These are phyloP conservation scores for Piscicola geometra DNA, from an alignment of 2,888 invertebrate genomes.

Conservation along the genomic window DNA sequence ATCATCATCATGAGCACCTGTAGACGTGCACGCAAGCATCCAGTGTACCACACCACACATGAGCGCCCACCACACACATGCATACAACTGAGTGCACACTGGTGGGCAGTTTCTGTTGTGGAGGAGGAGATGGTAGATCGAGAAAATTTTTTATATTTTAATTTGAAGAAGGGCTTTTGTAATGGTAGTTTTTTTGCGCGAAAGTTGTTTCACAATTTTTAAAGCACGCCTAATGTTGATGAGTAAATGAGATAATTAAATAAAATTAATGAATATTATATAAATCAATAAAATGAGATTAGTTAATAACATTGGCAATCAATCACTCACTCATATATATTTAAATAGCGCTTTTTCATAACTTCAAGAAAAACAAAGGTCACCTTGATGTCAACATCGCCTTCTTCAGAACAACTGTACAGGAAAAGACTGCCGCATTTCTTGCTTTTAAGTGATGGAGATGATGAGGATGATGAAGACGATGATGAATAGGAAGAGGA, in stretches of 20 bases:
- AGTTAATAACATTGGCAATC: no score
- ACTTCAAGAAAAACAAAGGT: no score
- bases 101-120: conserved; percentile 6
- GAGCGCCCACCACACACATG: conserved; percentile 16
- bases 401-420: background rate
- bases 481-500: background rate
- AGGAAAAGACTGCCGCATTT: background rate
- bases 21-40: background rate
- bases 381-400: background rate
- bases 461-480: background rate
- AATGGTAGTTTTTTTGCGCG: no score
- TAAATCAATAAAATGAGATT: no score
- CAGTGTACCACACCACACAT: conserved; percentile 22
- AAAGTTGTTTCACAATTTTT: no score
- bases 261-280: background rate
- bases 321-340: no score
- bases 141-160: no score
- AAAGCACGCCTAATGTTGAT: no score
- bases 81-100: background rate
- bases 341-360: no score
- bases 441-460: background rate
- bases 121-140: no score
- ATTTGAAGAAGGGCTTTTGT: no score
- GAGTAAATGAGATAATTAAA: no score
- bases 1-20: background rate